Conservation (phyloP, 1,140 invertebrate genomes). For the Drosophila guanche region DNA sequence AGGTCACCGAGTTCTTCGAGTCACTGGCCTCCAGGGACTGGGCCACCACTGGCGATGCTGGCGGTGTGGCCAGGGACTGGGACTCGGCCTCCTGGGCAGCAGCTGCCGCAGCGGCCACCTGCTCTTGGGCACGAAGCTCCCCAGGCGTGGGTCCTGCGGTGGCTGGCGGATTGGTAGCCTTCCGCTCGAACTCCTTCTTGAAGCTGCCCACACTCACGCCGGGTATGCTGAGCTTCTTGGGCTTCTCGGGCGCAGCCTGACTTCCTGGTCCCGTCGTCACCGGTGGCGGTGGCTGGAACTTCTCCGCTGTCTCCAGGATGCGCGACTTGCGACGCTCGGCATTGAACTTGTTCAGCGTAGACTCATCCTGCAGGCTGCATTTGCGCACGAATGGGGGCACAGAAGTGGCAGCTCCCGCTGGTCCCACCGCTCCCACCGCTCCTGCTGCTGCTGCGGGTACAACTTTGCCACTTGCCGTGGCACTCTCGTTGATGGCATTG, state of each 20-base stretch:
- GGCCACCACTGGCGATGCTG: slow-evolving; percentile 26
- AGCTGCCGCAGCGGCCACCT: slow-evolving; percentile 74
- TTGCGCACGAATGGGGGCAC: slow-evolving; percentile 68
- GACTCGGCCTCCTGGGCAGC: slow-evolving; percentile 64
- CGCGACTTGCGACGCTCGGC: slow-evolving; percentile 86
- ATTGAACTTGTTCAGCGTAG: slow-evolving; percentile 78
- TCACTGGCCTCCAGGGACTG: slow-evolving; percentile 60
- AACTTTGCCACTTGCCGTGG: slow-evolving; percentile 32
- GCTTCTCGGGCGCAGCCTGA: slow-evolving; percentile 85
- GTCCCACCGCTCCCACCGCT: slow-evolving; percentile 7
- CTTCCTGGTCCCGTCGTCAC: slow-evolving; percentile 19
- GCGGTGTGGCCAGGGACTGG: slow-evolving; percentile 28
- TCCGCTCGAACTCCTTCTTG: slow-evolving; percentile 92
- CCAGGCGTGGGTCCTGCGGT: slow-evolving; percentile 69
- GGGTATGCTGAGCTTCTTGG: slow-evolving; percentile 90
- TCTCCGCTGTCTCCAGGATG: slow-evolving; percentile 89
- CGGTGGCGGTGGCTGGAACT: slow-evolving; percentile 85
- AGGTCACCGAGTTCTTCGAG: slow-evolving; percentile 76
- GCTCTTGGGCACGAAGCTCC: slow-evolving; percentile 69
- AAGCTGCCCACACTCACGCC: slow-evolving; percentile 92
- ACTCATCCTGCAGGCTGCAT: slow-evolving; percentile 83
- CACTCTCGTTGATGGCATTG: slow-evolving; percentile 75
- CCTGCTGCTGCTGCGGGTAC: not conserved
- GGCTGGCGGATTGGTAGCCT: slow-evolving; percentile 87
- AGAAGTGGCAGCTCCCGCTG: slow-evolving; percentile 16